phyloP scores from a whole-genome alignment of 2,797 vertebrate species.

The Sebastes steindachneri region DNA sequence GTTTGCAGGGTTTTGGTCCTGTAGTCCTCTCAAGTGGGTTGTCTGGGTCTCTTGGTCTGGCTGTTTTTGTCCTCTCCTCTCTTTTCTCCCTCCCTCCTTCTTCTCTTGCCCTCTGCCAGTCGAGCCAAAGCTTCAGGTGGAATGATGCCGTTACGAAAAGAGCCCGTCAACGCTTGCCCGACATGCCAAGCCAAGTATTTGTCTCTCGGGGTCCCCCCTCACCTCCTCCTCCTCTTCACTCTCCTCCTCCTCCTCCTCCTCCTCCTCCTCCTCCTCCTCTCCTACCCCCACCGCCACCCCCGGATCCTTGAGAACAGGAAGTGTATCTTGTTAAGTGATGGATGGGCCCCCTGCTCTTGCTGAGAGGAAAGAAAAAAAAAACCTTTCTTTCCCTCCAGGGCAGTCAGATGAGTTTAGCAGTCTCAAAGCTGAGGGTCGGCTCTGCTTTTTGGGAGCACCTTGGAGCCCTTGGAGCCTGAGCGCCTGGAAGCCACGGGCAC shows the following conservation, averaged over 20 bases:
- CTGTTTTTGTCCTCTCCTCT: slow-evolving; percentile 22
- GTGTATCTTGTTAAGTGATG: slow-evolving; percentile 92
- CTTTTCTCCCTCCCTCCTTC: not conserved
- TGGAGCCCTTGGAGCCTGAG: slow-evolving; percentile 55
- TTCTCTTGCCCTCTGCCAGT: slow-evolving; percentile 28
- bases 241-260: not conserved
- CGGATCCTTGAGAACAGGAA: slow-evolving; percentile 93
- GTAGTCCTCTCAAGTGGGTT: slow-evolving; percentile 42
- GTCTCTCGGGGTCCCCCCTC: slow-evolving; percentile 79
- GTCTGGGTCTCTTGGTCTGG: slow-evolving; percentile 25
- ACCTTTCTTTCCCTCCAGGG: slow-evolving; percentile 77
- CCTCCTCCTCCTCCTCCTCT: not conserved
- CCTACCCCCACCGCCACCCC: slow-evolving; percentile 78
- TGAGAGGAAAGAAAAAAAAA: slow-evolving; percentile 77
- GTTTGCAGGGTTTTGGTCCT: slow-evolving; percentile 47
- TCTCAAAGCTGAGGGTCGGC: slow-evolving; percentile 71
- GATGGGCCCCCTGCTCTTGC: slow-evolving; percentile 85
- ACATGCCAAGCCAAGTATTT: slow-evolving; percentile 90
- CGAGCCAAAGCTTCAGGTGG: slow-evolving; percentile 84
- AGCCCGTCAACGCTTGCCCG: slow-evolving; percentile 84
- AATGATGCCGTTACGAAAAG: slow-evolving; percentile 86
- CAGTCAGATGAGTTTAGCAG: slow-evolving; percentile 83
- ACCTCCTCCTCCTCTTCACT: slow-evolving; percentile 16
- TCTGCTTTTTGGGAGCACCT: slow-evolving; percentile 57
- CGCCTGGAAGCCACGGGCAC: slow-evolving; percentile 48